Evolutionary conservation across 2,888 invertebrate species (phyloP).

Genomic region (Sarcophaga caerulescens): DNA sequence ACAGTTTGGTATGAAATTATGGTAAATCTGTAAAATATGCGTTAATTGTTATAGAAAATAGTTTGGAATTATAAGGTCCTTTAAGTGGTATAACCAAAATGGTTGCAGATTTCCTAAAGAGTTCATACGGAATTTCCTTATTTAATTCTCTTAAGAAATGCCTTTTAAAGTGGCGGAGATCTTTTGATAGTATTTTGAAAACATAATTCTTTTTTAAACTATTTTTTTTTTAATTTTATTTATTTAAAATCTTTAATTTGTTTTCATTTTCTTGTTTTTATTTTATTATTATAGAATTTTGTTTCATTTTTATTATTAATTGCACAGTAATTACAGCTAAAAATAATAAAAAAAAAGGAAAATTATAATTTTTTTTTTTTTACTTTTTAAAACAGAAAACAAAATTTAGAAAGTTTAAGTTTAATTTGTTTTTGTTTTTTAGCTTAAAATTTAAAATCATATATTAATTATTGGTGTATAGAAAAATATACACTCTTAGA

Average conservation of each 20-base stretch:
- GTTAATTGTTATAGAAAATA: too few relatives aligned
- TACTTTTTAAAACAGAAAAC: slow-evolving; percentile 16
- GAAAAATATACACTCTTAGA: not conserved
- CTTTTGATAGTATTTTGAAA: too few relatives aligned
- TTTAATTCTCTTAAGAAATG: too few relatives aligned
- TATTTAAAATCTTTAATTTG: not conserved
- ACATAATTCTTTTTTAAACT: too few relatives aligned
- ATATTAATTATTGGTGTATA: not conserved
- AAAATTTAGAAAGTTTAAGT: slow-evolving; percentile 4
- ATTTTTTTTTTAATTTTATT: too few relatives aligned
- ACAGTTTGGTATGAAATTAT: not conserved
- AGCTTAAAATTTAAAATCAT: slow-evolving; percentile 7
- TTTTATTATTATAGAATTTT: slow-evolving; percentile 23
- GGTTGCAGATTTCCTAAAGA: too few relatives aligned
- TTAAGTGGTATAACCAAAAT: too few relatives aligned
- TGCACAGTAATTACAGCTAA: slow-evolving; percentile 68
- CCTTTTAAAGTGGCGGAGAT: too few relatives aligned
- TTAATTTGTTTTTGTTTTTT: slow-evolving; percentile 19
- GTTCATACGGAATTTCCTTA: too few relatives aligned
- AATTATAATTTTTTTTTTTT: not conserved
- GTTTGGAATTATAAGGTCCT: too few relatives aligned
- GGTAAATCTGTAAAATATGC: not conserved
- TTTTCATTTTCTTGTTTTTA: slow-evolving; percentile 55
- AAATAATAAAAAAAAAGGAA: slow-evolving; percentile 33
- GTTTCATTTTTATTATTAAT: slow-evolving; percentile 62